A percentile compares a stretch with the other conserved stretches of the same genome.
These are phyloP conservation scores for Camelus dromedarius DNA, from an alignment of 2,113 vertebrate genomes.

Conservation along the genomic window DNA sequence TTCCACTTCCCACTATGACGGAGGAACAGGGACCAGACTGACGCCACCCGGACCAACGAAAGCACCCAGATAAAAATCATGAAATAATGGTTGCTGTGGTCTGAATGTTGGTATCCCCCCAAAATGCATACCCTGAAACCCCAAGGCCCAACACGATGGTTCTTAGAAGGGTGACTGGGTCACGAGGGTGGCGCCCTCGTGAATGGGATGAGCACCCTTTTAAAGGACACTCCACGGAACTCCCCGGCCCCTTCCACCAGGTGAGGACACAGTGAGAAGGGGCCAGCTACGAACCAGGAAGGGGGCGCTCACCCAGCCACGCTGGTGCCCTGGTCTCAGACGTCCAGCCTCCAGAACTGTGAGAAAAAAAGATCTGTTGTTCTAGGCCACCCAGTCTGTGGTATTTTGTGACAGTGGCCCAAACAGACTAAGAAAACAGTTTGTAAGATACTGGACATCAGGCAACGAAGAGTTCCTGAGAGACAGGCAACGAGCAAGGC, in stretches of 20 bases:
- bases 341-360: not conserved
- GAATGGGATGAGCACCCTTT: too few species aligned
- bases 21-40: not conserved
- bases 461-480: not conserved
- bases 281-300: not conserved
- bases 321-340: not conserved
- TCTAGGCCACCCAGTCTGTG: not conserved
- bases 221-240: not conserved
- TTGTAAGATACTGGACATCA: not conserved
- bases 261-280: not conserved
- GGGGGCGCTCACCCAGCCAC: not conserved
- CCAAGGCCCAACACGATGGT: not conserved
- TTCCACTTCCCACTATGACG: not conserved
- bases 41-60: not conserved
- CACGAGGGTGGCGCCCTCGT: not conserved
- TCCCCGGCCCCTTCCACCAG: not conserved
- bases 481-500: not conserved
- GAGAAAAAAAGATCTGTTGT: not conserved
- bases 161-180: not conserved
- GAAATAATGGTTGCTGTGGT: not conserved
- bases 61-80: not conserved
- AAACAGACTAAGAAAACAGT: not conserved
- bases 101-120: not conserved
- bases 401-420: not conserved
- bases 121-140: not conserved